Evolutionary conservation across 1,140 invertebrate species (phyloP).

Genomic region (Achatina immaculata): DNA sequence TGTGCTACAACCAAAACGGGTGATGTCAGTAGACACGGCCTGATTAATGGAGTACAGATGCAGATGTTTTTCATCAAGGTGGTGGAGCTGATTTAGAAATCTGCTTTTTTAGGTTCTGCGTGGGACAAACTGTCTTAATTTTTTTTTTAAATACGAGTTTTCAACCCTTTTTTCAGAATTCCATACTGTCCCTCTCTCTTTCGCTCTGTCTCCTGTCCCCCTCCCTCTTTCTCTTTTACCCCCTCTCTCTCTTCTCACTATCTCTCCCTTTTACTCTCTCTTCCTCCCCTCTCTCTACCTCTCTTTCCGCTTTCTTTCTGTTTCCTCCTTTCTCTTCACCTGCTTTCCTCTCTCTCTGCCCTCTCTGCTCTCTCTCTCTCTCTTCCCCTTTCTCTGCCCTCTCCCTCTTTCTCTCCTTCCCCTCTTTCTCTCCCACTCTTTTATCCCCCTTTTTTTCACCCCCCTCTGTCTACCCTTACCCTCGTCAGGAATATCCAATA

Average conservation of each 20-base stretch:
- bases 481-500: neutral
- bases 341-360: neutral
- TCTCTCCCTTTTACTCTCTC: neutral
- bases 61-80: no score
- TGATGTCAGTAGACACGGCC: no score
- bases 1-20: no score
- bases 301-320: neutral
- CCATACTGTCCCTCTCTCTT: neutral
- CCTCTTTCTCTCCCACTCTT: neutral
- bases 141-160: no score
- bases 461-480: neutral
- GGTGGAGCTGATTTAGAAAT: no score
- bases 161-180: neutral
- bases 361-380: neutral
- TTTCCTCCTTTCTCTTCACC: neutral
- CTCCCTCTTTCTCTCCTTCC: neutral
- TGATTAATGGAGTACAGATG: no score
- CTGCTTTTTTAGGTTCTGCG: no score
- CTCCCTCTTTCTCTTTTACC: neutral
- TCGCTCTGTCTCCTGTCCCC: neutral
- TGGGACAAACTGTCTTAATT: no score
- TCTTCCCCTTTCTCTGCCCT: constrained; percentile 19
- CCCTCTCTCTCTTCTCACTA: neutral
- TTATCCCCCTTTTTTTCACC: neutral
- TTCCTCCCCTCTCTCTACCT: neutral